Evolutionary conservation across 2,888 invertebrate species (phyloP).

Genomic region (Leptothorax acervorum): DNA sequence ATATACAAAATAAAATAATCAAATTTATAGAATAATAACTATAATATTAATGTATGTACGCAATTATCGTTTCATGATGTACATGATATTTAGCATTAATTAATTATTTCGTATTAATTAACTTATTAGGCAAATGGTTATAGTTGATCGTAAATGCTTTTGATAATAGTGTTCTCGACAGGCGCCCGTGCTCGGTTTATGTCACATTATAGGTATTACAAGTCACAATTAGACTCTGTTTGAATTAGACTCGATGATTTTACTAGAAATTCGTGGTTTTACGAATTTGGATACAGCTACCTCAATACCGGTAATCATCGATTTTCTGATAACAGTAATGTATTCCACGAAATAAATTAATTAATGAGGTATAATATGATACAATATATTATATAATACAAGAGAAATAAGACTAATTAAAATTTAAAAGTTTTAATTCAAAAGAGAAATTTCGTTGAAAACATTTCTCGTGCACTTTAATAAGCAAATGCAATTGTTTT

Average conservation of each 20-base stretch:
- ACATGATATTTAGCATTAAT: background rate
- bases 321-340: background rate
- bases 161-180: conserved; percentile 14
- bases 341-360: background rate
- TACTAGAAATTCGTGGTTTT: background rate
- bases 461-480: background rate
- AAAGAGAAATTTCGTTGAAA: background rate
- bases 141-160: background rate
- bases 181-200: background rate
- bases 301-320: background rate
- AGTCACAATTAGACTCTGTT: background rate
- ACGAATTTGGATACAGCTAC: background rate
- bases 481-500: background rate
- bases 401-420: background rate
- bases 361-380: background rate
- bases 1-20: background rate
- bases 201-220: background rate
- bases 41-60: background rate
- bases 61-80: background rate
- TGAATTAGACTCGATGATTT: background rate
- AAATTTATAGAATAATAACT: background rate
- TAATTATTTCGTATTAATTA: conserved; percentile 27
- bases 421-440: background rate
- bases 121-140: background rate
- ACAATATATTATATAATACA: background rate